A percentile compares a stretch with the other conserved stretches of the same genome.
phyloP scores from a whole-genome alignment of 2,888 invertebrate genomes.

The Scaptomyza polygonia region DNA sequence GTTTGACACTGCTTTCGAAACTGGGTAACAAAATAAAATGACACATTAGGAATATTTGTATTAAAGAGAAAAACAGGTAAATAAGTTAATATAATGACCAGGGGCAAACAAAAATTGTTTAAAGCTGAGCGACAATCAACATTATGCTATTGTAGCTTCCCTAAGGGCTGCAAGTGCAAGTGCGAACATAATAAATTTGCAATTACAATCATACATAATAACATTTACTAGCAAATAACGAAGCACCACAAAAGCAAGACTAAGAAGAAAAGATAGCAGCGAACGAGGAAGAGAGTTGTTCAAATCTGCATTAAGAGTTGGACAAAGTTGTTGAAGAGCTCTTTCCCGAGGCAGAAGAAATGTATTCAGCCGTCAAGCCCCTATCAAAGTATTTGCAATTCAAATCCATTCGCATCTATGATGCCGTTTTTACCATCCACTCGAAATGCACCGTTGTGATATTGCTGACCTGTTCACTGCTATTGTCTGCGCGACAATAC shows the following conservation, averaged over 20 bases:
- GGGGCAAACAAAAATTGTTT: constrained; percentile 55
- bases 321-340: constrained; percentile 55
- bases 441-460: constrained; percentile 89
- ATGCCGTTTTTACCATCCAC: constrained; percentile 90
- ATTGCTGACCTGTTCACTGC: constrained; percentile 89
- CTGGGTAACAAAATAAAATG: constrained; percentile 1
- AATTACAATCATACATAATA: constrained; percentile 1
- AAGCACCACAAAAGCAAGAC: not conserved
- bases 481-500: constrained; percentile 92
- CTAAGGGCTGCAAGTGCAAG: constrained; percentile 33
- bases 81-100: constrained; percentile 53
- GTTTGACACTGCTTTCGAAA: constrained; percentile 6
- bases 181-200: constrained; percentile 6
- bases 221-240: not conserved
- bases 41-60: constrained; percentile 21
- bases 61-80: constrained; percentile 24
- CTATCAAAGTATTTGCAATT: constrained; percentile 87
- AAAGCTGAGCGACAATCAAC: constrained; percentile 58
- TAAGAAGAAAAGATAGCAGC: constrained; percentile 6
- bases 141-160: constrained; percentile 49
- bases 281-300: not conserved
- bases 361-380: constrained; percentile 88
- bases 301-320: constrained; percentile 47
- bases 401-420: constrained; percentile 89
- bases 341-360: constrained; percentile 82